These are phyloP conservation scores for Indri indri DNA, from an alignment of 2,113 vertebrate species.

Conservation along the genomic window DNA sequence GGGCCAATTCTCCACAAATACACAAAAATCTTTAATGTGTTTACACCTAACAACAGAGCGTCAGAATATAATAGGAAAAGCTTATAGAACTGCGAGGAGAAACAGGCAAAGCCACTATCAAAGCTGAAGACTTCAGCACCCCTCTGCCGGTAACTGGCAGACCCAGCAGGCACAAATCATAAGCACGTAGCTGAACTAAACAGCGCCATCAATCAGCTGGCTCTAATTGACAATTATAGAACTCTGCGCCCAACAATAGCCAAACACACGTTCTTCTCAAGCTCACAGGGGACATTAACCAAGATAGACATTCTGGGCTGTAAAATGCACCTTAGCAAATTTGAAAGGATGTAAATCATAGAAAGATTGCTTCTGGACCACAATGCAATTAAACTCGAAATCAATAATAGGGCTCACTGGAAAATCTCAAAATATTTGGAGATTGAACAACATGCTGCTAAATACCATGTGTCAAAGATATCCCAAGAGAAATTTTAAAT, in stretches of 20 bases:
- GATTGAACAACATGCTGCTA: neutral
- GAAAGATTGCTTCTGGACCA: neutral
- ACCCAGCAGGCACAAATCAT: neutral
- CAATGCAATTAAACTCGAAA: neutral
- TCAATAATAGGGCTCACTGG: neutral
- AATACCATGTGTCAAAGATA: neutral
- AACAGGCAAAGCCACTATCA: fast-evolving
- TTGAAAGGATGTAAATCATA: neutral
- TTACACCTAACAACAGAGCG: fast-evolving
- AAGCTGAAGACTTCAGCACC: too few species aligned
- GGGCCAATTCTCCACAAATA: neutral
- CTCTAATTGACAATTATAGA: conserved; percentile 45
- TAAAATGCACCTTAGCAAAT: neutral
- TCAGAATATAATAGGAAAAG: neutral
- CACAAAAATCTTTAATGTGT: fast-evolving
- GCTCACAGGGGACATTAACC: neutral
- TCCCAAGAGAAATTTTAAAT: neutral
- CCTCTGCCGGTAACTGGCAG: fast-evolving
- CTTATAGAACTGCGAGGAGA: neutral
- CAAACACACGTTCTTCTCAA: neutral
- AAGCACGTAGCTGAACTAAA: neutral
- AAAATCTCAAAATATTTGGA: neutral
- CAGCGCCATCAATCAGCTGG: neutral
- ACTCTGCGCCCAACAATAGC: neutral
- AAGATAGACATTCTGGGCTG: neutral